These are phyloP conservation scores for Germaria angustata DNA, from an alignment of 2,888 invertebrate species.

Conservation along the genomic window DNA sequence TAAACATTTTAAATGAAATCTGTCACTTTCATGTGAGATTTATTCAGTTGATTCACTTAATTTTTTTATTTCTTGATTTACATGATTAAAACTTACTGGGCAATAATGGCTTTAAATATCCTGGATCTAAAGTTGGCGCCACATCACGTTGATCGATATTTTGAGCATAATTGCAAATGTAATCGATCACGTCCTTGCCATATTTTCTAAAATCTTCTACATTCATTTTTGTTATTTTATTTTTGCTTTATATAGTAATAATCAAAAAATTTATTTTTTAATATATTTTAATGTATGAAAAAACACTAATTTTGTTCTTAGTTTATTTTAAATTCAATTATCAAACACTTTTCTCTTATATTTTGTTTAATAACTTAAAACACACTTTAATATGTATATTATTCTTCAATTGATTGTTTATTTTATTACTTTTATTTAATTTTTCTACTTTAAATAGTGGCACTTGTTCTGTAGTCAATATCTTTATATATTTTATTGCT, in stretches of 20 bases:
- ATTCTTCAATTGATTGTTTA: slow-evolving; percentile 5
- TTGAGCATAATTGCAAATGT: slow-evolving; percentile 88
- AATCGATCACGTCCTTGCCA: slow-evolving; percentile 91
- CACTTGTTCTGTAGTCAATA: neutral
- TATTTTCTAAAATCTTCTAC: slow-evolving; percentile 86
- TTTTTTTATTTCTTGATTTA: neutral
- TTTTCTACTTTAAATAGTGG: slow-evolving; percentile 12
- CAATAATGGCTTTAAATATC: slow-evolving; percentile 86
- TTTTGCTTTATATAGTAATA: neutral
- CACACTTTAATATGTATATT: neutral
- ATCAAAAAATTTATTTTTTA: slow-evolving; percentile 2
- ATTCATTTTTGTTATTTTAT: slow-evolving; percentile 83
- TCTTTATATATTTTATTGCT: neutral
- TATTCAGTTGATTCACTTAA: neutral
- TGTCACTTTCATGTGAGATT: neutral
- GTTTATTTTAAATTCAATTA: neutral
- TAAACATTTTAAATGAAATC: neutral
- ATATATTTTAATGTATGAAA: neutral
- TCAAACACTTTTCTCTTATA: neutral
- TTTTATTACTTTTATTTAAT: neutral
- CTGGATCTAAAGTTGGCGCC: slow-evolving; percentile 89
- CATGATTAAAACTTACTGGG: slow-evolving; percentile 80
- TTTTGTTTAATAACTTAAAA: neutral
- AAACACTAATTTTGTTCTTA: slow-evolving; percentile 10
- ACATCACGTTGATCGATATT: slow-evolving; percentile 85